Conservation (phyloP, 1,140 invertebrate genomes). For the Acromyrmex charruanus region DNA sequence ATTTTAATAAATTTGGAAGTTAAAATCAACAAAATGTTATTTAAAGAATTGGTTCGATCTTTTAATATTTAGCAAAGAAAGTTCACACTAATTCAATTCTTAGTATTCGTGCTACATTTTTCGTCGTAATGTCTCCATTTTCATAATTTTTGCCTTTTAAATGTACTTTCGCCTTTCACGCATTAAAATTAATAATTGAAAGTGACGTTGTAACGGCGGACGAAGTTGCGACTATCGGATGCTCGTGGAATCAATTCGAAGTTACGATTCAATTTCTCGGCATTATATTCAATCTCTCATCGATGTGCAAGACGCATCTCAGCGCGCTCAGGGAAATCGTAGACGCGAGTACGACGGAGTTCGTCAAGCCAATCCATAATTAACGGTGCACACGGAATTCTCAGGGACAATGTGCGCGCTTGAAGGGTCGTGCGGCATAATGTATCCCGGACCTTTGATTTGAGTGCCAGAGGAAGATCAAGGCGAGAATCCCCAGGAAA, state of each 20-base stretch:
- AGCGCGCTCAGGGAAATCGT: conserved; percentile 1
- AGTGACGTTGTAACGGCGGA: not conserved
- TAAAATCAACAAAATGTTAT: no score
- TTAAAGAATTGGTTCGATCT: no score
- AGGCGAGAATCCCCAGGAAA: conserved; percentile 42
- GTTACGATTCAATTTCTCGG: conserved; percentile 11
- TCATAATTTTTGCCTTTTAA: not conserved
- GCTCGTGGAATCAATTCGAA: not conserved
- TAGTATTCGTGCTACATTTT: not conserved
- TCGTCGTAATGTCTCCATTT: not conserved
- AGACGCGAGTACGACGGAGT: conserved; percentile 20
- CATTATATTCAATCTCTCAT: conserved; percentile 30
- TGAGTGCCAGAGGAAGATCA: conserved; percentile 42
- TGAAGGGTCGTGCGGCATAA: conserved; percentile 50
- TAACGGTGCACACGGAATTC: conserved; percentile 51
- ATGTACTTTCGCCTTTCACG: not conserved
- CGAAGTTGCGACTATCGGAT: conserved; percentile 4
- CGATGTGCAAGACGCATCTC: conserved; percentile 16
- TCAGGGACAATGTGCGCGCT: conserved; percentile 48
- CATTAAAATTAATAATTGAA: not conserved
- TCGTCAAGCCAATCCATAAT: conserved; percentile 48
- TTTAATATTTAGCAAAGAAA: no score
- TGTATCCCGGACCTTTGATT: conserved; percentile 47
- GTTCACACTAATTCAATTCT: not conserved
- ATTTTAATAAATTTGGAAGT: no score